Base-by-base conservation (phyloP, 2,797 vertebrate genomes). In the Margarornis squamiger region DNA sequence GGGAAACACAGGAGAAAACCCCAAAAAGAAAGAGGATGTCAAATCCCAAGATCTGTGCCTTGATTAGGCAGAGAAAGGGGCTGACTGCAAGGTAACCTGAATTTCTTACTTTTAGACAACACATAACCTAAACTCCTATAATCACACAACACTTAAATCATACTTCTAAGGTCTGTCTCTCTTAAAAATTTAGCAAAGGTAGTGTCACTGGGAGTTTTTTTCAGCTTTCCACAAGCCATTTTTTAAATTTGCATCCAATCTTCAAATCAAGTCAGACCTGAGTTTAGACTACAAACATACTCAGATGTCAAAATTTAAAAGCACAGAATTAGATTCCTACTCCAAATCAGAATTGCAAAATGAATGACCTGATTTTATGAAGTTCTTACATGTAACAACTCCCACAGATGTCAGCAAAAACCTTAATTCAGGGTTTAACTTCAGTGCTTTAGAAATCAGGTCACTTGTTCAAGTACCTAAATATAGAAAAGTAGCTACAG, bases 361-460 rank as follows among this genome's bases (percentile, higher is more conserved):
- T 39, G 9, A 89, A 93, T 82, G 59, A 91, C 72, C 65, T 88
- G 87, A 91, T 96, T 96, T 94, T 93, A 78, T 65, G 65, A 88
- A 89, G 61, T 89, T 92, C 41, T 57, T 57, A 73, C 57, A 62
- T 1, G 14, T 29, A 86, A 39, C 29, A 88, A n/a, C 46, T 92
- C 78, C 65, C 65, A 79, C 65, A 86, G 75, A 87, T 80, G 24
- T 77, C 92, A 91, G 86, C 38, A 91, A 96, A 91, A 95, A 43
- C 18, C 46, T 49, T 80, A 91, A 86, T 51, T 89, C 86, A 86
- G 72, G 51, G 29, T 89, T 77, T 65, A 45, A 85, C 20, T 89
- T 94, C 67, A 59, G 38, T 77, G 57, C 51, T 80, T 86, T 79
- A 43, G 72, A 96, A 96, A 95, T 92, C 70, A 41, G 86, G 75